phyloP scores from a whole-genome alignment of 1,140 invertebrate genomes.

The Drosophila chauvacae region DNA sequence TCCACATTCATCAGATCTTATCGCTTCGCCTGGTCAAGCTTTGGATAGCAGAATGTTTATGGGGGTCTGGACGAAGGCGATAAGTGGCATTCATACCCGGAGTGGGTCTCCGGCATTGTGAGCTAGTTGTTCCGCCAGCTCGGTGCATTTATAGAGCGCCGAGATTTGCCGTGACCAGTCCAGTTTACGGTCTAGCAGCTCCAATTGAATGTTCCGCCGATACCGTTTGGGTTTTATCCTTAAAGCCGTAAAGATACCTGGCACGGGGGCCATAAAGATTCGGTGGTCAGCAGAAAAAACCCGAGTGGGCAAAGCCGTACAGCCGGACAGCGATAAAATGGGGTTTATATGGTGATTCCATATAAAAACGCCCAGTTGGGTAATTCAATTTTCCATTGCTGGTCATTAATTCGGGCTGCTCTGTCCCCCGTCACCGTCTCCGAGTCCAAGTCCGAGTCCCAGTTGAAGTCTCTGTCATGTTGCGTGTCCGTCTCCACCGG shows the following conservation, averaged over 20 bases:
- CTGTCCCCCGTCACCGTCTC: conserved; percentile 20
- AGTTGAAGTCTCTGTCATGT: conserved; percentile 7
- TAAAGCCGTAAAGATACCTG: conserved; percentile 39
- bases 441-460: neutral
- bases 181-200: conserved; percentile 18
- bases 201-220: conserved; percentile 38
- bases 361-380: conserved; percentile 70
- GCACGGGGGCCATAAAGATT: conserved; percentile 43
- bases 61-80: conserved; percentile 22
- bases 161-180: conserved; percentile 46
- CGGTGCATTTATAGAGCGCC: conserved; percentile 52
- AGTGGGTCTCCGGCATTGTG: conserved; percentile 31
- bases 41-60: conserved; percentile 46
- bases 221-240: conserved; percentile 52
- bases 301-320: conserved; percentile 31
- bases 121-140: neutral
- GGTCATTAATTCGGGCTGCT: conserved; percentile 63
- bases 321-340: conserved; percentile 37
- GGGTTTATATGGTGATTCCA: conserved; percentile 40
- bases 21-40: conserved; percentile 16
- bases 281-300: conserved; percentile 33
- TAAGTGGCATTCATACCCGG: conserved; percentile 45
- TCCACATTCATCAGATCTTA: conserved; percentile 44
- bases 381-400: conserved; percentile 62
- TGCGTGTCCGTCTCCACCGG: neutral